phyloP scores from a whole-genome alignment of 1,140 invertebrate genomes.

The Pachyrhynchus sulphureomaculatus region DNA sequence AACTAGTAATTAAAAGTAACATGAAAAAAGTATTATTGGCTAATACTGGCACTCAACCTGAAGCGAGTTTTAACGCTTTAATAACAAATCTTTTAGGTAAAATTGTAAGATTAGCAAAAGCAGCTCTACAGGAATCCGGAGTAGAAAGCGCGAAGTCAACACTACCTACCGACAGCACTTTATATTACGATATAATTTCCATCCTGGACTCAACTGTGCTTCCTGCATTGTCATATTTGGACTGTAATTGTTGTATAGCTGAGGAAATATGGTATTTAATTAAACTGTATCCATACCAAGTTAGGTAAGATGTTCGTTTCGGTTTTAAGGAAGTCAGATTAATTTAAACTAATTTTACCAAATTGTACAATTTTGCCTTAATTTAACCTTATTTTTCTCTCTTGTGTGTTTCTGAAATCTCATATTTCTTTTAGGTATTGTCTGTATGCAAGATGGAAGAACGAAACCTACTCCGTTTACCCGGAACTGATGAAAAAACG shows the following conservation, averaged over 20 bases:
- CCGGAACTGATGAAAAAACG: constrained; percentile 78
- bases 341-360: no score
- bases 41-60: no score
- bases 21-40: no score
- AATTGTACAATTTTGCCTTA: no score
- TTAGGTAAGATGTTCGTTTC: constrained; percentile 11
- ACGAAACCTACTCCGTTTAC: constrained; percentile 79
- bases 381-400: no score
- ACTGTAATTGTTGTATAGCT: constrained; percentile 92
- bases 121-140: constrained; percentile 47
- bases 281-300: constrained; percentile 88
- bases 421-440: no score
- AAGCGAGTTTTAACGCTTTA: no score
- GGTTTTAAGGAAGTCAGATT: not conserved
- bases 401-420: not conserved
- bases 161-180: constrained; percentile 50
- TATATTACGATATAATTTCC: constrained; percentile 80
- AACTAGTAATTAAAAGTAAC: no score
- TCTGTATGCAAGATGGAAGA: constrained; percentile 93
- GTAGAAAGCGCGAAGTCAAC: constrained; percentile 43
- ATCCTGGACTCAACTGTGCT: constrained; percentile 85
- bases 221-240: constrained; percentile 87
- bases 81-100: constrained; percentile 71
- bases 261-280: constrained; percentile 95
- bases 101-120: constrained; percentile 66